phyloP scores from a whole-genome alignment of 2,888 invertebrate species.

The Caenorhabditis afra region DNA sequence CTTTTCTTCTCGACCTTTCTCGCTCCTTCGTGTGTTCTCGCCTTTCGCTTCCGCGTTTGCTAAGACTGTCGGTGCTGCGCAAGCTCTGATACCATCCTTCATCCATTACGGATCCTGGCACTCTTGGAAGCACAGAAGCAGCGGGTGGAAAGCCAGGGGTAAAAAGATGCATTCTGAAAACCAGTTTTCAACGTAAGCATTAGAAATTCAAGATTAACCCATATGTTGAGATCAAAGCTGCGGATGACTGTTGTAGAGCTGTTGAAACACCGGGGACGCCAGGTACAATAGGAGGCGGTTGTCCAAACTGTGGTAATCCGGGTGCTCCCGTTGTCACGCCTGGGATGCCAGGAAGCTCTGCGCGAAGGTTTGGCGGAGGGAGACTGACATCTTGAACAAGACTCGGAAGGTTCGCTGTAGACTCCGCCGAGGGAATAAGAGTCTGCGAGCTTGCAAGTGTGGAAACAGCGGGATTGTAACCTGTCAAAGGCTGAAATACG shows the following conservation, averaged over 20 bases:
- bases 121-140: conserved; percentile 8
- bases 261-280: conserved; percentile 1
- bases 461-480: no score
- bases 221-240: conserved; percentile 6
- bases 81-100: conserved; percentile 60
- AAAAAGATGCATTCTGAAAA: conserved; percentile 30
- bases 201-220: conserved; percentile 11
- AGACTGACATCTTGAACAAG: conserved; percentile 47
- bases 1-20: conserved; percentile 18
- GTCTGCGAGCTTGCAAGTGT: no score
- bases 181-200: neutral
- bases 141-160: conserved; percentile 43
- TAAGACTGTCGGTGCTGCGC: conserved; percentile 46
- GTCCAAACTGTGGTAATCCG: conserved; percentile 1
- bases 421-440: no score
- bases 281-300: no score
- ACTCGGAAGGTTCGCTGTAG: no score
- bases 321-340: conserved; percentile 22
- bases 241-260: conserved; percentile 4
- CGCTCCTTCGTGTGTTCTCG: neutral
- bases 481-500: no score
- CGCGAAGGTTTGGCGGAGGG: conserved; percentile 40
- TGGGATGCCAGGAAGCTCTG: conserved; percentile 40
- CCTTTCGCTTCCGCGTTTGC: conserved; percentile 16
- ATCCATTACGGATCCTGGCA: neutral